Base-by-base conservation (phyloP, 23 tunicate species). In the Halocynthia aurantium region DNA sequence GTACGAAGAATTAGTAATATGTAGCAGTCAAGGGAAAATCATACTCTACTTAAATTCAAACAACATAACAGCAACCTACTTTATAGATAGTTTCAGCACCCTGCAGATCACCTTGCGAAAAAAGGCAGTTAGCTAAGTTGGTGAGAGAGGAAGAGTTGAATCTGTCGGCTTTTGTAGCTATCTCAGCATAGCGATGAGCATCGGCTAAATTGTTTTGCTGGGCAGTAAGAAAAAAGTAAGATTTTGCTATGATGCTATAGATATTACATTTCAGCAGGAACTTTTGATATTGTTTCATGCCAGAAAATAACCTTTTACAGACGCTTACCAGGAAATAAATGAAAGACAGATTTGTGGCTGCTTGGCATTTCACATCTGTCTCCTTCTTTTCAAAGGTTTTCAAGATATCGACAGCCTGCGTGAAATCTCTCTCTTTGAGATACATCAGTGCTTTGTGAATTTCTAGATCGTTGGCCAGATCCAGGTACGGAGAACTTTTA, bases 371-470 rank as follows among this genome's bases (percentile, higher is more conserved):
- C 22, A 94, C 99, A 31, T 81, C 84, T 18, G 96, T 87, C 76
- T 94, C 99, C 78, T 94, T 94, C 74, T 94, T 94, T 60, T 94
- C 99, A 69, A 94, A 94, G 7, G 89, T 94, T 67, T 94, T 94
- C 79, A 94, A 61, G 60, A 88, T 88, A 53, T 83, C 66, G 0
- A 94, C 87, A 6, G 99, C 95, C 61, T 88, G 95, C 0, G 70
- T 62, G 55, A 94, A 94, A 60, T 88, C 91, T 9, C 95, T 82
- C 67, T 94, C 99, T 69, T 94, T 94, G 22, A 94, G 63, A 63
- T 88, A 88, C 84, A 85, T 81, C 19, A 94, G 80, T 8, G 99
- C 99, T 76, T 94, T 94, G 82, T 94, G 95, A 72, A 94, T 94
- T 78, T 94, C 99, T 22, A 94, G 77, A 72, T 94, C 99, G 44